These are phyloP conservation scores for Neria commutata DNA, from an alignment of 2,888 invertebrate species.

Conservation along the genomic window DNA sequence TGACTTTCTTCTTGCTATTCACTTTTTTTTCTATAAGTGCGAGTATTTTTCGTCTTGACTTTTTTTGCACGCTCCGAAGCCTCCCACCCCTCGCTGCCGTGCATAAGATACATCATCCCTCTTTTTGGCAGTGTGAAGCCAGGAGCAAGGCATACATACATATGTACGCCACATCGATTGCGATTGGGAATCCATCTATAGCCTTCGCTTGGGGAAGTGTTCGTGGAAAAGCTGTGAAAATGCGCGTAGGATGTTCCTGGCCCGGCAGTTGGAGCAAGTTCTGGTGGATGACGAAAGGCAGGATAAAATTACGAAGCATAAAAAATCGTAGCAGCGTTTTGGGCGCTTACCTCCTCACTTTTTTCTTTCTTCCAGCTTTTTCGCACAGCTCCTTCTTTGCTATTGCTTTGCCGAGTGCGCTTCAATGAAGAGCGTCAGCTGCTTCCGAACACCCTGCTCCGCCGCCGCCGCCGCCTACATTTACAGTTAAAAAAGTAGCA, in stretches of 20 bases:
- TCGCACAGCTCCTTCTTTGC: too few relatives aligned
- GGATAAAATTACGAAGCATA: too few relatives aligned
- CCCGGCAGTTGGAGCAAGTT: neutral
- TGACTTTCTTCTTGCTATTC: neutral
- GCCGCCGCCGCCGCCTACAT: neutral
- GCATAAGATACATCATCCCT: neutral
- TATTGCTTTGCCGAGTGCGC: too few relatives aligned
- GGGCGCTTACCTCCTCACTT: too few relatives aligned
- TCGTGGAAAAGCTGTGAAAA: conserved; percentile 41
- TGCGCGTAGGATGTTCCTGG: too few relatives aligned
- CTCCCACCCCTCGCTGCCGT: conserved; percentile 3
- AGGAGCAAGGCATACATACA: conserved; percentile 41
- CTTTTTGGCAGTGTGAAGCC: conserved; percentile 4
- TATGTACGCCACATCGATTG: conserved; percentile 62
- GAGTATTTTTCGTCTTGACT: neutral
- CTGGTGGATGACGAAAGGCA: neutral
- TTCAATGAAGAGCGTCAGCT: conserved; percentile 12
- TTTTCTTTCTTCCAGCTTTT: too few relatives aligned
- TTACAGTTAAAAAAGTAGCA: conserved; percentile 36
- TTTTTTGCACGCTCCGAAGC: conserved; percentile 13
- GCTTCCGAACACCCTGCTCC: too few relatives aligned
- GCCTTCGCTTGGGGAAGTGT: too few relatives aligned
- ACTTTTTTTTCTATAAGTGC: conserved; percentile 7
- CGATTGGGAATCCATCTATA: conserved; percentile 62
- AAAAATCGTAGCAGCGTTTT: too few relatives aligned